phyloP scores from a whole-genome alignment of 1,140 invertebrate species.

The Drosophila nigromelanica region DNA sequence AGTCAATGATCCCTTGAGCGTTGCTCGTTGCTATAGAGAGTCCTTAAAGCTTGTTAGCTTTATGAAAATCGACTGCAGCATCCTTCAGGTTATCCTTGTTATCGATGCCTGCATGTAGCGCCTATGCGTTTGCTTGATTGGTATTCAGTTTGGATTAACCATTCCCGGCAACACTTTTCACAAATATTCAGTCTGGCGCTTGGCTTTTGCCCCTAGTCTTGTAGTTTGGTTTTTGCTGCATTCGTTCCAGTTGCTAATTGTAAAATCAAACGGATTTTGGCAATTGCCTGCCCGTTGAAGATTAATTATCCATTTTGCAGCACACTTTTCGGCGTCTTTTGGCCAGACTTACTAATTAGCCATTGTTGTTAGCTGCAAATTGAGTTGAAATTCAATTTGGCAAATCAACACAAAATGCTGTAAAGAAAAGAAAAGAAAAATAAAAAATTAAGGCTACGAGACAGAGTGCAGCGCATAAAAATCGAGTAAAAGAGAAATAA shows the following conservation, averaged over 20 bases:
- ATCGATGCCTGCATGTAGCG: conserved; percentile 25
- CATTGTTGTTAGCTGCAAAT: conserved; percentile 58
- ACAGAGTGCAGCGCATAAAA: conserved; percentile 26
- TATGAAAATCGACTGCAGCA: not conserved
- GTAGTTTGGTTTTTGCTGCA: conserved; percentile 19
- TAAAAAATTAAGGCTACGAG: conserved; percentile 27
- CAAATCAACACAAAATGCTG: conserved; percentile 56
- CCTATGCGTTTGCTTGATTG: conserved; percentile 55
- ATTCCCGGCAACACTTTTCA: conserved; percentile 4
- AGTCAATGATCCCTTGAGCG: conserved; percentile 1
- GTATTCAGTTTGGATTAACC: conserved; percentile 56
- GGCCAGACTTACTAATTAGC: conserved; percentile 46
- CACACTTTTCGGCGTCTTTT: conserved; percentile 53
- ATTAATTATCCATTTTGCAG: conserved; percentile 27
- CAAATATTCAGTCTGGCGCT: not conserved
- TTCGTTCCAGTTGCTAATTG: conserved; percentile 23
- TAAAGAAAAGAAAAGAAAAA: conserved; percentile 32
- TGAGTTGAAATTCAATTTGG: conserved; percentile 79
- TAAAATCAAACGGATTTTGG: not conserved
- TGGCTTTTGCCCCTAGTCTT: not conserved
- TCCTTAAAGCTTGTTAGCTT: not conserved
- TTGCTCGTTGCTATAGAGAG: not conserved
- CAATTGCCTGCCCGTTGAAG: conserved; percentile 18
- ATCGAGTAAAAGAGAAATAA: conserved; percentile 16
- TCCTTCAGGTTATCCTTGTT: conserved; percentile 24